Base-by-base conservation (phyloP, 2,888 invertebrate genomes). In the Apoderus coryli region DNA sequence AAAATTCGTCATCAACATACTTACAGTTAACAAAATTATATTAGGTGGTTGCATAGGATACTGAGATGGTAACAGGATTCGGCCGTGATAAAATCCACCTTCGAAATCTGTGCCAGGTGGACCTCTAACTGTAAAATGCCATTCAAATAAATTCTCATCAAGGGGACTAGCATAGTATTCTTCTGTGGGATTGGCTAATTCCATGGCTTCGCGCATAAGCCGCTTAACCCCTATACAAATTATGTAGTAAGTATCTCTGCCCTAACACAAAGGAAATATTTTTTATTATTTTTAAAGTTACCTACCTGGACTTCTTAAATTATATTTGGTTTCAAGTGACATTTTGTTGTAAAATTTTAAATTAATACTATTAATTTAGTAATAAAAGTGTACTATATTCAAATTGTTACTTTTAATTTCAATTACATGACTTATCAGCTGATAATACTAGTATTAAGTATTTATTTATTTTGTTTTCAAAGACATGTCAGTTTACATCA, bases 21-120 rank as follows among this genome's bases (percentile, higher is more conserved):
- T 56, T 59, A 84, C 84, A 13, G 92, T 93, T 29, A 93, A 57
- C 27, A 95, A 61, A 48, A 92, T 88, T 42, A 93, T 88, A 54
- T 86, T 86, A 4, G 93, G 93, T 29, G 93, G 93, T 60, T 92
- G 90, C 90, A 95, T 90, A 1, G 93, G 93, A 60, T 93, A 93
- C 45, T 93, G 89, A 31, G 86, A 75, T 0, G 93, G 93, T 40
- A 93, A 62, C 34, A 89, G 61, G 53, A 93, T 90, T 44, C 90
- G 67, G 3, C 88, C 93, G 56, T 95, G 93, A 55, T 92, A 93
- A 39, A 85, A 68, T 16, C 93, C 93, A 36, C 76, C 78, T 45
- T 84, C 82, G 57, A 89, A 93, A 44, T 89, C 89, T 0, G 86
- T 78, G 13, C 78, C 80, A 30, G 75, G 72, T 2, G 92, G 88